phyloP scores from a whole-genome alignment of 1,140 invertebrate genomes.

The Helicorthomorpha holstii region DNA sequence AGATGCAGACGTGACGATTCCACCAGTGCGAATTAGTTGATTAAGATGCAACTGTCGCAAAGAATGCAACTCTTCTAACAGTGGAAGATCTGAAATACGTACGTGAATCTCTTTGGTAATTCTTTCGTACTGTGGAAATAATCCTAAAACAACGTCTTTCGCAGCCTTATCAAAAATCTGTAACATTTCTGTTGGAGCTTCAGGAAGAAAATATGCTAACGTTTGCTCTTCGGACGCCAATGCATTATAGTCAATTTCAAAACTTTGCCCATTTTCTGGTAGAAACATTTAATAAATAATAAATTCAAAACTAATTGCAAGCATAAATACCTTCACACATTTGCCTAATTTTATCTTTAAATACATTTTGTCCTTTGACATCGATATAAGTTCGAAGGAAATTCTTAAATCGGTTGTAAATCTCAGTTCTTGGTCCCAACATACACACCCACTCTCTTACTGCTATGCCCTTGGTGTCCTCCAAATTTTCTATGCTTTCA shows the following conservation, averaged over 20 bases:
- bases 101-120: constrained; percentile 88
- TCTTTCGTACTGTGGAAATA: constrained; percentile 90
- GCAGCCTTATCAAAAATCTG: constrained; percentile 81
- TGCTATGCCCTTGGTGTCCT: constrained; percentile 82
- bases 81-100: constrained; percentile 79
- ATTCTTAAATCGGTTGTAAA: constrained; percentile 90
- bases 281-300: constrained; percentile 1
- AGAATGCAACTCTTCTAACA: constrained; percentile 89
- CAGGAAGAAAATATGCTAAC: constrained; percentile 89
- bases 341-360: constrained; percentile 76
- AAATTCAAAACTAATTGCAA: constrained; percentile 15
- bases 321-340: constrained; percentile 73
- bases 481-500: constrained; percentile 94
- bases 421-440: constrained; percentile 88
- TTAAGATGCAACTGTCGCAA: constrained; percentile 94
- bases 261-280: constrained; percentile 49
- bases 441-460: constrained; percentile 92
- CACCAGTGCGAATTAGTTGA: constrained; percentile 72
- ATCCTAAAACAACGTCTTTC: constrained; percentile 80
- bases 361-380: constrained; percentile 69
- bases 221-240: constrained; percentile 79
- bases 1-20: constrained; percentile 90
- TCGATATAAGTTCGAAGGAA: constrained; percentile 83
- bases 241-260: constrained; percentile 84
- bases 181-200: constrained; percentile 91